These are phyloP conservation scores for Malaclemys terrapin DNA, from an alignment of 2,113 vertebrate species.

Conservation along the genomic window DNA sequence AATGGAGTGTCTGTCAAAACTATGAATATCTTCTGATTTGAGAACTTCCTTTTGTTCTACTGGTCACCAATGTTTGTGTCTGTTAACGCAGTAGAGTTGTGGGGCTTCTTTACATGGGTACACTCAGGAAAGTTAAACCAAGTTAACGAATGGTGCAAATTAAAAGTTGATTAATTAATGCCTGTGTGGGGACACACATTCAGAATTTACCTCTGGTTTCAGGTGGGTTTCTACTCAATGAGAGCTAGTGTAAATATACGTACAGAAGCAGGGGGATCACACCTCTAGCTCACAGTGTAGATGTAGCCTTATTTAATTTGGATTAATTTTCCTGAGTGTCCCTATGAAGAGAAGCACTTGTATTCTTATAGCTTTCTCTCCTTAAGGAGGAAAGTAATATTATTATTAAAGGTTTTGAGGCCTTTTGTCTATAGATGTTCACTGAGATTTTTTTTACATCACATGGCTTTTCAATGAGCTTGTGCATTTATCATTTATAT, in stretches of 20 bases:
- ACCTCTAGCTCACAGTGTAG: not conserved
- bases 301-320: not conserved
- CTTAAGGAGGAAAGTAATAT: not conserved
- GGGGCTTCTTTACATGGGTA: not conserved
- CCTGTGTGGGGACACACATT: not conserved
- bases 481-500: not conserved
- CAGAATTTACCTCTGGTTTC: not conserved
- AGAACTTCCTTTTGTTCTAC: not conserved
- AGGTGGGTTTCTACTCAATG: not conserved
- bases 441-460: accelerated
- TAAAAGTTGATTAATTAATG: not conserved
- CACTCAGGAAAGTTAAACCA: not conserved
- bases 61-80: not conserved
- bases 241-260: not conserved
- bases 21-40: accelerated
- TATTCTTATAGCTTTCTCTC: not conserved
- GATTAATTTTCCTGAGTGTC: not conserved
- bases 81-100: not conserved
- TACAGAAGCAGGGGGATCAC: not conserved
- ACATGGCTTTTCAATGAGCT: not conserved
- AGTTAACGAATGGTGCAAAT: not conserved
- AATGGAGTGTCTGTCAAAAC: not conserved
- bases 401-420: accelerated
- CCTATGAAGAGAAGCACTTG: not conserved
- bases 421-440: not conserved